Conservation (phyloP, 2,797 vertebrate genomes). For the Eupleurogrammus muticus region DNA sequence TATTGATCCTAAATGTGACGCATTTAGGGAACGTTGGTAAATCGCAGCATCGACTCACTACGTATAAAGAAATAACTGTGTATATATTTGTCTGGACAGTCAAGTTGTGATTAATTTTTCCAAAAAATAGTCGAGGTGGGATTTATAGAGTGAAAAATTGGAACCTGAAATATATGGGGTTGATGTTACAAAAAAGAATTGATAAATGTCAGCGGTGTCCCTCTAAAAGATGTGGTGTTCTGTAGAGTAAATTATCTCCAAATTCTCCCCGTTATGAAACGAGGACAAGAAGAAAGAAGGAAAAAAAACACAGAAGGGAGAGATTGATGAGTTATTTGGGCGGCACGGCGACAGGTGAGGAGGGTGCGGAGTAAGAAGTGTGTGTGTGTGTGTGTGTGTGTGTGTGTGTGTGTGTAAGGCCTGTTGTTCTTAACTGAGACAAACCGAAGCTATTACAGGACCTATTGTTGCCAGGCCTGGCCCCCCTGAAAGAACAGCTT, state of each 20-base stretch:
- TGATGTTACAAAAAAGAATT: too few relatives aligned
- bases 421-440: conserved; percentile 81
- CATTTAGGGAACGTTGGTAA: too few relatives aligned
- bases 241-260: background rate
- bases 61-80: too few relatives aligned
- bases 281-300: conserved; percentile 8
- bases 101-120: too few relatives aligned
- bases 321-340: conserved; percentile 53
- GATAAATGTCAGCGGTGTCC: too few relatives aligned
- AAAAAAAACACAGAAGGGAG: conserved; percentile 27
- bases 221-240: conserved; percentile 14
- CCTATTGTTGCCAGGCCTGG: conserved; percentile 76
- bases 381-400: conserved; percentile 30
- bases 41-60: too few relatives aligned
- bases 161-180: too few relatives aligned
- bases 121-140: too few relatives aligned
- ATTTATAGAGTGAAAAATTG: too few relatives aligned
- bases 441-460: conserved; percentile 80
- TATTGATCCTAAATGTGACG: too few relatives aligned
- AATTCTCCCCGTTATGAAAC: conserved; percentile 14
- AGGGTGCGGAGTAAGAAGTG: conserved; percentile 31
- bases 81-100: too few relatives aligned
- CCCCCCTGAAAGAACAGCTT: conserved; percentile 80
- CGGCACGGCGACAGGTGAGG: conserved; percentile 23
- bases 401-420: conserved; percentile 27